phyloP scores from a whole-genome alignment of 2,888 invertebrate genomes.

The Zaprionus obscuricornis region DNA sequence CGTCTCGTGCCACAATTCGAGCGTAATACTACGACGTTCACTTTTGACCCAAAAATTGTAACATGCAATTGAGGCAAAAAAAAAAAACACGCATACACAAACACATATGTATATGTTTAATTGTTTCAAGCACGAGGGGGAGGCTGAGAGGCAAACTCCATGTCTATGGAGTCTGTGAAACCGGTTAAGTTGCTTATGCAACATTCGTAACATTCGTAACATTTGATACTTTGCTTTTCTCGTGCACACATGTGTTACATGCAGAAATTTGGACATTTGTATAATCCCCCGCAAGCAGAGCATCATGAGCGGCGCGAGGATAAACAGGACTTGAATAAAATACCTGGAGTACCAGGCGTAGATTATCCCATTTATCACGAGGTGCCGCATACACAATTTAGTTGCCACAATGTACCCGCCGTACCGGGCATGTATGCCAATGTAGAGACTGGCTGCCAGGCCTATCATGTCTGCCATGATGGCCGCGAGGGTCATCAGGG shows the following conservation, averaged over 20 bases:
- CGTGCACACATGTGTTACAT: no score
- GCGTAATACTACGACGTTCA: constrained; percentile 71
- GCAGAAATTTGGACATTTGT: constrained; percentile 80
- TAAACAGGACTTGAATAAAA: constrained; percentile 90
- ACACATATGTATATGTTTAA: constrained; percentile 44
- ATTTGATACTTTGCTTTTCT: constrained; percentile 20
- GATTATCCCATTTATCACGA: constrained; percentile 92
- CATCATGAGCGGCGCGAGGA: constrained; percentile 66
- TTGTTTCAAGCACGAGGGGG: constrained; percentile 44
- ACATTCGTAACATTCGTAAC: no score
- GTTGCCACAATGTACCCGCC: constrained; percentile 90
- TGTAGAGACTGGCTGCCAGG: constrained; percentile 94
- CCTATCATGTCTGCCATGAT: constrained; percentile 94
- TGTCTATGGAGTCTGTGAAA: constrained; percentile 48
- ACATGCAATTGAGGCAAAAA: constrained; percentile 61
- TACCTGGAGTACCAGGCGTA: constrained; percentile 91
- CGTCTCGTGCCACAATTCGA: constrained; percentile 1
- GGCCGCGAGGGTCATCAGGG: constrained; percentile 93
- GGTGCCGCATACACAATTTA: constrained; percentile 91
- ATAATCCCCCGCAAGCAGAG: constrained; percentile 73
- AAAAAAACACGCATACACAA: constrained; percentile 9
- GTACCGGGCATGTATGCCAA: constrained; percentile 96
- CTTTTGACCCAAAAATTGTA: constrained; percentile 83
- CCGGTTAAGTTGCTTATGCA: constrained; percentile 67
- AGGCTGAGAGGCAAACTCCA: no score